Base-by-base conservation (phyloP, 2,888 invertebrate species). In the Physocephala rufipes region DNA sequence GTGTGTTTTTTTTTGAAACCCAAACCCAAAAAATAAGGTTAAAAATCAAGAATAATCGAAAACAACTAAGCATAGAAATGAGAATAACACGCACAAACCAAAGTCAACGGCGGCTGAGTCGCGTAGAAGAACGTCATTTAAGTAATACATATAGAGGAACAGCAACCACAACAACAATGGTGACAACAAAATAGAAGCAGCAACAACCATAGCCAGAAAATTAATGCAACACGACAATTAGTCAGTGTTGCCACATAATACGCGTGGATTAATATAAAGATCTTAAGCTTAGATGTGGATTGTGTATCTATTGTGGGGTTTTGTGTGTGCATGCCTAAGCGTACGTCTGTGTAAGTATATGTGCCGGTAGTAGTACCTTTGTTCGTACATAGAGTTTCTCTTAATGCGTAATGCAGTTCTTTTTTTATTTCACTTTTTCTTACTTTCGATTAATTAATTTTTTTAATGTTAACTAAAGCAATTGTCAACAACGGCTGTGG, bases 211-310 rank as follows among this genome's bases (percentile, higher is more conserved):
- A n/a, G n/a, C n/a, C 26, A 49, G n/a, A 64, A 64, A 63, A 43
- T 72, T 72, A 81, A 78, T 79, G 78, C 77, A 75, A 75, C 76
- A 78, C 75, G 79, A 82, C 83, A 82, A 82, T 82, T 82, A 82
- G 83, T 80, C 79, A 77, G 81, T 79, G 81, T 82, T 82, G 82
- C 82, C 81, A 82, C 82, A 81, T 81, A 82, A 82, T 82, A 82
- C 83, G 78, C 81, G 79, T 78, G 81, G 82, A 81, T 82, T 82
- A 82, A 82, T 82, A 81, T 80, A 79, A 78, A 82, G 81, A 82
- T 82, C 81, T 82, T 81, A 78, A 80, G 82, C 80, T 80, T 74
- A 75, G 75, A 73, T 72, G 71, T 68, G 77, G 74, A 74, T 75
- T 75, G 58, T 58, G 61, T 61, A 30, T 59, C 16, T 30, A 49